These are phyloP conservation scores for Ephestia elutella DNA, from an alignment of 1,140 invertebrate genomes.

Conservation along the genomic window DNA sequence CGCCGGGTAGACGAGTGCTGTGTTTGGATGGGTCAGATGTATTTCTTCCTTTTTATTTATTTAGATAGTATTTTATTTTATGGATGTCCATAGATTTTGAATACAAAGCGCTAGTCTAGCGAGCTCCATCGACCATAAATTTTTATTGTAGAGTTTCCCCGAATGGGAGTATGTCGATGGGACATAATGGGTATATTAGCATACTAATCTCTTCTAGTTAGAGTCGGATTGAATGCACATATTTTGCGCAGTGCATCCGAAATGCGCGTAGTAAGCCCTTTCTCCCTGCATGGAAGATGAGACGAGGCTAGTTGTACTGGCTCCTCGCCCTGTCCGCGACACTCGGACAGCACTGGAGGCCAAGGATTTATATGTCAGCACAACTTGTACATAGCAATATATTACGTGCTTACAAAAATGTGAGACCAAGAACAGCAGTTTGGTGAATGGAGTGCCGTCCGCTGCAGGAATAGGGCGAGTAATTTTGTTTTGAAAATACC, in stretches of 20 bases:
- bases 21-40: constrained; percentile 69
- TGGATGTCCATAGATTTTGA: constrained; percentile 58
- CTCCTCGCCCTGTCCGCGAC: not conserved
- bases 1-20: constrained; percentile 56
- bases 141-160: constrained; percentile 56
- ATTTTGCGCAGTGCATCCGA: constrained; percentile 36
- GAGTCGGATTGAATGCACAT: constrained; percentile 39
- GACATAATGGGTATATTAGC: constrained; percentile 56
- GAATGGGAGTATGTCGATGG: constrained; percentile 44
- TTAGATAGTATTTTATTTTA: constrained; percentile 53
- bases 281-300: constrained; percentile 25
- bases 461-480: constrained; percentile 65
- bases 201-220: constrained; percentile 67
- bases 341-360: constrained; percentile 21
- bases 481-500: constrained; percentile 64
- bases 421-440: constrained; percentile 55
- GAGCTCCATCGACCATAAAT: constrained; percentile 62
- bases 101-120: constrained; percentile 62
- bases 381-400: constrained; percentile 8
- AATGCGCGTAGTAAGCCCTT: constrained; percentile 44
- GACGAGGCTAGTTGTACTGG: constrained; percentile 7
- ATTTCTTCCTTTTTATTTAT: constrained; percentile 39
- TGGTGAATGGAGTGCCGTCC: constrained; percentile 53
- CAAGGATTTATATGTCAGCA: constrained; percentile 36
- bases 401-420: constrained; percentile 24